Conservation (phyloP, 2,888 invertebrate genomes). For the Monochamus alternatus region DNA sequence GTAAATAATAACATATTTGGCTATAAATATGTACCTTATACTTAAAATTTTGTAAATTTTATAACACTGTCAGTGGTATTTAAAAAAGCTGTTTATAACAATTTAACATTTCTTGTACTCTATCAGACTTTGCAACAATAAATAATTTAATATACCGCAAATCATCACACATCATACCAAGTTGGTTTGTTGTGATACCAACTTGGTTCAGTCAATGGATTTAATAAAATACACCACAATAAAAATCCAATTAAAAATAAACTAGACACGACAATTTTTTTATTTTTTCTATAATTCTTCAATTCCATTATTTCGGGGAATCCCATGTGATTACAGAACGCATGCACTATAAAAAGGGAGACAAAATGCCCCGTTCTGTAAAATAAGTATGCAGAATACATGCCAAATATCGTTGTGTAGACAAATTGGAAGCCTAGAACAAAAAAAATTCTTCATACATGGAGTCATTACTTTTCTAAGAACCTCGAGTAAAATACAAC, state of each 20-base stretch:
- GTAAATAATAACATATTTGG: too few relatives aligned
- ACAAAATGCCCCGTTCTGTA: constrained; percentile 91
- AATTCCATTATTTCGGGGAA: constrained; percentile 90
- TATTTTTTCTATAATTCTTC: constrained; percentile 72
- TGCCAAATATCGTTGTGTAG: constrained; percentile 94
- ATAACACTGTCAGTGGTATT: neutral
- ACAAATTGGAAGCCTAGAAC: constrained; percentile 87
- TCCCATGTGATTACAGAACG: constrained; percentile 98
- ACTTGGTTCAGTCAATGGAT: constrained; percentile 81
- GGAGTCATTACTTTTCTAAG: too few relatives aligned
- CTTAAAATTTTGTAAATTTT: neutral
- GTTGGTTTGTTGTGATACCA: constrained; percentile 64
- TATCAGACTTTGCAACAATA: neutral
- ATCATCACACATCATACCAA: constrained; percentile 49
- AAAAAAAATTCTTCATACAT: constrained; percentile 45
- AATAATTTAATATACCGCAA: neutral
- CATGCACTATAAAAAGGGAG: constrained; percentile 91
- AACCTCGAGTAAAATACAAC: too few relatives aligned
- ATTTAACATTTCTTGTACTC: constrained; percentile 8
- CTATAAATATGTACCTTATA: too few relatives aligned
- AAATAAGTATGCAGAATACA: constrained; percentile 94
- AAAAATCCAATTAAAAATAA: constrained; percentile 85
- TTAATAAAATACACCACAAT: constrained; percentile 84
- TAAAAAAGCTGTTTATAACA: constrained; percentile 1
- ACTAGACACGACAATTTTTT: constrained; percentile 77